Base-by-base conservation (phyloP, 2,113 vertebrate species). In the Macquaria australasica region DNA sequence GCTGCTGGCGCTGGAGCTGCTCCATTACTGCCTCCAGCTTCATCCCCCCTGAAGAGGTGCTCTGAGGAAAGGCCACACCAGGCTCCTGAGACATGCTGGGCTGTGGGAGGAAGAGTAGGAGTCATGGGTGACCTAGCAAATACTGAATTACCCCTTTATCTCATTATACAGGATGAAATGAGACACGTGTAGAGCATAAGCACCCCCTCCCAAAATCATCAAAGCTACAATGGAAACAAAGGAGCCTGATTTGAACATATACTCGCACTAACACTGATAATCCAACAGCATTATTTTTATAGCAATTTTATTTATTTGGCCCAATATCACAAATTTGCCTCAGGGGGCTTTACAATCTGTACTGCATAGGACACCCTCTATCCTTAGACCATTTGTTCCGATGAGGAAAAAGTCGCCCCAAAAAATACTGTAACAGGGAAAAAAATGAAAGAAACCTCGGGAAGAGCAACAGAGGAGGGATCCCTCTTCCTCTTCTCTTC, bases 21-120 rank as follows among this genome's bases (percentile, higher is more conserved):
- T 99, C 98, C 94, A 99, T 98, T 75, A 97, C 96, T 3, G 97
- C 97, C 89, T 97, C 95, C 67, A 97, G 94, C 93, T 97, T 98
- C 97, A 98, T 95, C n/a, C 94, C 96, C 93, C 95, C 96, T 81
- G 81, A 92, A 0, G 93, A 84, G 79, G 93, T 83, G 94, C 94
- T 97, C 96, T 97, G 96, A 89, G 93, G 93, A 86, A 94, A 95
- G 85, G 94, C 96, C 86, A 94, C 92, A 73, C 95, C 85, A 88
- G 95, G 95, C 91, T 96, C 96, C 84, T 96, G 96, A 89, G 95
- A 89, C 92, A 96, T 93, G 82, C 89, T 94, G 91, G 97, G 95
- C 97, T 97, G 95, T 71, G 21, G 77, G 77, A 70, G 87, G 77
- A 88, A 72, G 83, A 68, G 37, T 79, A 63, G 31, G 41, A 77